Base-by-base conservation (phyloP, 2,113 vertebrate genomes). In the Pseudopodoces humilis region DNA sequence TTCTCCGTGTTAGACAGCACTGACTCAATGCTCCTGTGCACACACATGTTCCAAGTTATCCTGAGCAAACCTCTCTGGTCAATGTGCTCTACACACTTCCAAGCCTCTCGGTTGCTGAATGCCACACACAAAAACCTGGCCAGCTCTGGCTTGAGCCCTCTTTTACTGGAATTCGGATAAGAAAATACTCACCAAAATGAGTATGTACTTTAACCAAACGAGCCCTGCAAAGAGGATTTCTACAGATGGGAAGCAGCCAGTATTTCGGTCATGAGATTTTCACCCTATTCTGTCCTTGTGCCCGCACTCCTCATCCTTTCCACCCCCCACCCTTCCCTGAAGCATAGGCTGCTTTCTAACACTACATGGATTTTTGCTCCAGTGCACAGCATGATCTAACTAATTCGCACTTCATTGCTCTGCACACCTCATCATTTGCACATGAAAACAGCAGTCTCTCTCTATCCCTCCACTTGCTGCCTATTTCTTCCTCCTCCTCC, bases 391-490 rank as follows among this genome's bases (percentile, higher is more conserved):
- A 70, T 33, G 84, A 96, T 90, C 83, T 78, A 88, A 90, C 67
- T 83, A 84, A 93, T 92, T 82, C 55, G 23, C 94, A 95, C 76
- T 86, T 94, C 92, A 87, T 78, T 92, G 95, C 79, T 80, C 74
- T 77, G 85, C 85, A 92, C 90, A 95, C 92, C 89, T 92, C 86
- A 94, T 84, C 82, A 90, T 89, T 58, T 91, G 81, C 78, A 87
- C 80, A 76, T n/a, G 67, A 93, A 74, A 94, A 90, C 83, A 92
- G 80, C 88, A 83, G 90, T 41, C 65, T 85, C 62, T 70, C 77
- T 50, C 84, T n/a, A 70, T 71, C 59, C 87, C 49, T 93, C 63
- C 63, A 27, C 87, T 88, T 5, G 1, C 30, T 31, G 62, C 68
- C 85, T 65, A 2, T 60, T 94, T 87, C 89, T 67, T 94, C 68